These are phyloP conservation scores for Cecropterus lyciades DNA, from an alignment of 1,140 invertebrate species.

Conservation along the genomic window DNA sequence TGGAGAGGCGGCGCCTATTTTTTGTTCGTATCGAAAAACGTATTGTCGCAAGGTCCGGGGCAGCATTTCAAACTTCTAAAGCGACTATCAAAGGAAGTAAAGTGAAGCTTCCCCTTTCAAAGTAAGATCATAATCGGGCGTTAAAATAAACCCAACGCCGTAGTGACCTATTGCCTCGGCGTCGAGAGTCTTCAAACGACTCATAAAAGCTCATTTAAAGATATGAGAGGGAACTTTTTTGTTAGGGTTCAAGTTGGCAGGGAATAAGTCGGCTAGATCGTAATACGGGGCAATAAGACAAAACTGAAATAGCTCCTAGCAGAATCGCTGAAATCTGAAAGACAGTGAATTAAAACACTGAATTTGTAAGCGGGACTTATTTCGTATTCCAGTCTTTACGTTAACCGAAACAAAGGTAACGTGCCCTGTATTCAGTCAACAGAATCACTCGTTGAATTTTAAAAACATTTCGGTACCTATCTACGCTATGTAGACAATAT, in stretches of 20 bases:
- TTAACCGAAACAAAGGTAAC: constrained; percentile 20
- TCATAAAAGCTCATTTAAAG: constrained; percentile 64
- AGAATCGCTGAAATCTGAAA: constrained; percentile 14
- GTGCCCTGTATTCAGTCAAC: constrained; percentile 13
- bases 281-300: constrained; percentile 36
- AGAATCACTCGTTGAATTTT: constrained; percentile 13
- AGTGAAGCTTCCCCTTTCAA: constrained; percentile 34
- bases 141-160: constrained; percentile 46
- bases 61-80: constrained; percentile 30
- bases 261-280: constrained; percentile 28
- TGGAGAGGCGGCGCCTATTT: constrained; percentile 28
- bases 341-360: constrained; percentile 30
- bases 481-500: no score
- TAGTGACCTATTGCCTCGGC: constrained; percentile 63
- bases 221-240: constrained; percentile 58
- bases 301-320: constrained; percentile 26
- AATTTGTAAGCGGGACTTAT: constrained; percentile 17
- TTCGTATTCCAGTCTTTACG: constrained; percentile 12
- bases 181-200: constrained; percentile 50
- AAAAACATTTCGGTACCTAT: constrained; percentile 2
- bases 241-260: constrained; percentile 44
- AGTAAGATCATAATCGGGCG: constrained; percentile 41
- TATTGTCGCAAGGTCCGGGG: neutral
- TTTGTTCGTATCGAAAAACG: constrained; percentile 37
- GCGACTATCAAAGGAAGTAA: constrained; percentile 23